phyloP scores from a whole-genome alignment of 1,140 invertebrate species.

The Drosophila azteca region DNA sequence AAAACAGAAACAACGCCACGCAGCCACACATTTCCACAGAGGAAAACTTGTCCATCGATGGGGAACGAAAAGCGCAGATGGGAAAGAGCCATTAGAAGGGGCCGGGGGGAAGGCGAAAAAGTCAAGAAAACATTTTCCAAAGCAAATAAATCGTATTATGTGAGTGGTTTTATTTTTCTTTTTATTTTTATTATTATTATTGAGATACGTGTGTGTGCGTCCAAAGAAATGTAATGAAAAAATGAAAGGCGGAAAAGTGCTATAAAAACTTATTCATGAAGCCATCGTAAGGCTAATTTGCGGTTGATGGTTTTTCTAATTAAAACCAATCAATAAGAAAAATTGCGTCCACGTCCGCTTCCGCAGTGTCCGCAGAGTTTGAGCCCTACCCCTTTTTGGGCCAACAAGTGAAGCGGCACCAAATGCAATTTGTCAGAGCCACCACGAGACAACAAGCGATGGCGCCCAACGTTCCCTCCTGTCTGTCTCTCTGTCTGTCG shows the following conservation, averaged over 20 bases:
- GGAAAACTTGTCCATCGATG: constrained; percentile 30
- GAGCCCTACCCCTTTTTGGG: neutral
- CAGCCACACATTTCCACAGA: constrained; percentile 39
- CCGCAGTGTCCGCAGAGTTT: constrained; percentile 3
- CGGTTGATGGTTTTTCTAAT: constrained; percentile 77
- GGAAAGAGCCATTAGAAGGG: neutral
- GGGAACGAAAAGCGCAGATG: constrained; percentile 12
- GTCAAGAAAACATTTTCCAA: constrained; percentile 47
- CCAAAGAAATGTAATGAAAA: constrained; percentile 9
- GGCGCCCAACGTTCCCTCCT: constrained; percentile 1
- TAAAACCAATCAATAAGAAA: constrained; percentile 80
- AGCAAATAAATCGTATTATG: constrained; percentile 61
- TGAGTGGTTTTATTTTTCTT: constrained; percentile 29
- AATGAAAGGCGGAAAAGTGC: constrained; percentile 32
- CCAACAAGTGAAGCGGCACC: constrained; percentile 54
- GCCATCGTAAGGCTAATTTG: constrained; percentile 73
- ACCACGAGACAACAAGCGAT: constrained; percentile 57
- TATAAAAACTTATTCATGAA: constrained; percentile 78
- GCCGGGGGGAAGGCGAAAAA: constrained; percentile 4
- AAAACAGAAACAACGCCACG: constrained; percentile 55
- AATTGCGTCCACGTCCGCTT: constrained; percentile 67
- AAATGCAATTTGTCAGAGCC: constrained; percentile 76
- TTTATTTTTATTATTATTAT: neutral
- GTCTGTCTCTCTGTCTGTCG: too few relatives aligned
- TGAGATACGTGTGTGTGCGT: neutral